Conservation (phyloP, 2,113 vertebrate genomes). For the Cyanocitta stelleri region DNA sequence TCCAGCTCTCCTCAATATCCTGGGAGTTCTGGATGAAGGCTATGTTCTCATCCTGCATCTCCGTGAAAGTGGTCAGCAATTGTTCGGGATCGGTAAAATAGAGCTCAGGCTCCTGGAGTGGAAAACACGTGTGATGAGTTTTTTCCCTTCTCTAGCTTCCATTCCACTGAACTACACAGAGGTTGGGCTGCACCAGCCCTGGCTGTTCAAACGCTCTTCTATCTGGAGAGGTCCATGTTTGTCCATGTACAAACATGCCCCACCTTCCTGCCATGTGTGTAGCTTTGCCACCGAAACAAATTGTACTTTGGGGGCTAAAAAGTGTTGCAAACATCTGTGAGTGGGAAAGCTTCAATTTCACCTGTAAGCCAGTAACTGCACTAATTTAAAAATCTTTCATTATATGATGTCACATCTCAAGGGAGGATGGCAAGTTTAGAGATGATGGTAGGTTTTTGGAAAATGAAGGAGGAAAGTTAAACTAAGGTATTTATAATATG, state of each 20-base stretch:
- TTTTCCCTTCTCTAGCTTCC: background rate
- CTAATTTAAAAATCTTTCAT: background rate
- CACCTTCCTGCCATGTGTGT: background rate
- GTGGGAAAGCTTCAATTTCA: background rate
- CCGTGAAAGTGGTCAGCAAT: constrained; percentile 78
- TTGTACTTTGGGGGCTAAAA: background rate
- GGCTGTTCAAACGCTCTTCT: background rate
- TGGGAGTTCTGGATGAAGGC: constrained; percentile 82
- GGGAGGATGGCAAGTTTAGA: background rate
- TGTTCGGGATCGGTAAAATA: constrained; percentile 91
- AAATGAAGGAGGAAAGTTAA: background rate
- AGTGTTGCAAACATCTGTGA: background rate
- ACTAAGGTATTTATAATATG: background rate
- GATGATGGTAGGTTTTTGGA: background rate
- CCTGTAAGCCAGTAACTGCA: background rate
- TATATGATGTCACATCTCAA: background rate
- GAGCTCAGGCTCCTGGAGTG: constrained; percentile 71
- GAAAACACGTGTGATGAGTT: background rate
- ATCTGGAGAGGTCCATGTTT: background rate
- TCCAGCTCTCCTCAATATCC: constrained; percentile 75
- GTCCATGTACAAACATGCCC: background rate
- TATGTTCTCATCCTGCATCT: constrained; percentile 87
- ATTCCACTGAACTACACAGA: background rate
- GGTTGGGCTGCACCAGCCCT: background rate
- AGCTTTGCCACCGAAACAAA: background rate